phyloP scores from a whole-genome alignment of 1,140 invertebrate genomes.

The Pseudomyrmex cubaensis region DNA sequence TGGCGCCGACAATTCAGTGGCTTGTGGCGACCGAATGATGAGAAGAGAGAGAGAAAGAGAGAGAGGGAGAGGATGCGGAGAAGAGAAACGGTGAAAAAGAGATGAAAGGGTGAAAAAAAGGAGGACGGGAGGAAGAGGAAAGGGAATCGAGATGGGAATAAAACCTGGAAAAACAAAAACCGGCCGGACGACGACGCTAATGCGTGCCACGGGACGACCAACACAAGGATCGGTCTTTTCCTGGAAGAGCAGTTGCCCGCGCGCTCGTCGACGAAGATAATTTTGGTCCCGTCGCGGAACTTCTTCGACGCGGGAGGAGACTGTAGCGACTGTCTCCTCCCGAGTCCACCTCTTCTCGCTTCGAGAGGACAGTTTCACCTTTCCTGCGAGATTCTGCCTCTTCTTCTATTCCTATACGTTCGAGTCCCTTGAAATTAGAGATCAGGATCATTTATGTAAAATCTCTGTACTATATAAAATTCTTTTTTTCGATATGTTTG shows the following conservation, averaged over 20 bases:
- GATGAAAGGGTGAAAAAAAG: not conserved
- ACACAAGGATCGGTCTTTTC: constrained; percentile 71
- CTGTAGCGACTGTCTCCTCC: constrained; percentile 23
- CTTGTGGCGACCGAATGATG: constrained; percentile 19
- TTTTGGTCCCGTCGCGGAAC: constrained; percentile 70
- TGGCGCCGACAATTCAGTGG: constrained; percentile 68
- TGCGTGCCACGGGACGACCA: constrained; percentile 63
- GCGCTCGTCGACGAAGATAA: constrained; percentile 74
- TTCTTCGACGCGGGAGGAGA: constrained; percentile 47
- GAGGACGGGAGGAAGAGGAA: not conserved
- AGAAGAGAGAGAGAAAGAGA: not conserved
- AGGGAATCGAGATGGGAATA: constrained; percentile 60
- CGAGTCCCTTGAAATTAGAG: not conserved
- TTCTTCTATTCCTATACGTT: not conserved
- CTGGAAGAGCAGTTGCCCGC: constrained; percentile 74
- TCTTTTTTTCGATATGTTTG: too few species aligned
- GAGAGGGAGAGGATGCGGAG: not conserved
- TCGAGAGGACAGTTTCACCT: constrained; percentile 2
- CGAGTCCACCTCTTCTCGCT: not conserved
- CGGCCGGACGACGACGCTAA: constrained; percentile 64
- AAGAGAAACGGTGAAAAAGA: not conserved
- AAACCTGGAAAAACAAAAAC: constrained; percentile 66
- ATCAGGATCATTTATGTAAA: too few species aligned
- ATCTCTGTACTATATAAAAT: too few species aligned
- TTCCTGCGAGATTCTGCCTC: not conserved